Evolutionary conservation across 2,888 invertebrate genomes (phyloP).

Genomic region (Cephus spinipes): DNA sequence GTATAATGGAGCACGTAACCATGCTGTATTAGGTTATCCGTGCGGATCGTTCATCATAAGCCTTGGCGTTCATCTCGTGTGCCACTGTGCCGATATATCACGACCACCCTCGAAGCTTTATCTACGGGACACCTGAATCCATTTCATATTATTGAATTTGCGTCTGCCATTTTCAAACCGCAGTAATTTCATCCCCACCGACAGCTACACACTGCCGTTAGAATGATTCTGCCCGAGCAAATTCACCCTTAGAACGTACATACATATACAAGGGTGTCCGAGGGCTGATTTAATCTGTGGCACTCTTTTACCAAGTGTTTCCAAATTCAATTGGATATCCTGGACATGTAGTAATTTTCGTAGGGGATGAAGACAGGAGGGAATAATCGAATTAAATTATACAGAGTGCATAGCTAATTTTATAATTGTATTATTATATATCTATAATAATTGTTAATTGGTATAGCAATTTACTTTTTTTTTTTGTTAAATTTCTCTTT

Average conservation of each 20-base stretch:
- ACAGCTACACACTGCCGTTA: not conserved
- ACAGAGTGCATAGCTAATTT: not conserved
- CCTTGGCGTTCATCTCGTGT: slow-evolving; percentile 11
- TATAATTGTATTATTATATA: not conserved
- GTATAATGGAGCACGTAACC: not conserved
- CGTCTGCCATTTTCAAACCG: not conserved
- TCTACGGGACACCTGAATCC: slow-evolving; percentile 12
- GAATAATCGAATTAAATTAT: not conserved
- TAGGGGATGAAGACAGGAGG: not conserved
- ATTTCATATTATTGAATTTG: slow-evolving; percentile 22
- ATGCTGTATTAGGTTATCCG: slow-evolving; percentile 9
- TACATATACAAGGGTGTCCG: not conserved
- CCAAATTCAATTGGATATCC: not conserved
- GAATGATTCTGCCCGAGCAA: not conserved
- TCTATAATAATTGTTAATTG: not conserved
- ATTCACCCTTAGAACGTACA: not conserved
- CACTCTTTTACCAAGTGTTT: not conserved
- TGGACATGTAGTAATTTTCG: not conserved
- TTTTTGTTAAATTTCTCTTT: not conserved
- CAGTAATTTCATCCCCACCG: not conserved
- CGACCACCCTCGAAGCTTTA: slow-evolving; percentile 5
- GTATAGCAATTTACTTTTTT: not conserved
- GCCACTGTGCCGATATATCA: slow-evolving; percentile 5
- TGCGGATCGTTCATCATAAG: slow-evolving; percentile 21
- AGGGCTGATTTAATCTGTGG: not conserved